phyloP scores from a whole-genome alignment of 2,113 vertebrate genomes.

The Gobius niger region DNA sequence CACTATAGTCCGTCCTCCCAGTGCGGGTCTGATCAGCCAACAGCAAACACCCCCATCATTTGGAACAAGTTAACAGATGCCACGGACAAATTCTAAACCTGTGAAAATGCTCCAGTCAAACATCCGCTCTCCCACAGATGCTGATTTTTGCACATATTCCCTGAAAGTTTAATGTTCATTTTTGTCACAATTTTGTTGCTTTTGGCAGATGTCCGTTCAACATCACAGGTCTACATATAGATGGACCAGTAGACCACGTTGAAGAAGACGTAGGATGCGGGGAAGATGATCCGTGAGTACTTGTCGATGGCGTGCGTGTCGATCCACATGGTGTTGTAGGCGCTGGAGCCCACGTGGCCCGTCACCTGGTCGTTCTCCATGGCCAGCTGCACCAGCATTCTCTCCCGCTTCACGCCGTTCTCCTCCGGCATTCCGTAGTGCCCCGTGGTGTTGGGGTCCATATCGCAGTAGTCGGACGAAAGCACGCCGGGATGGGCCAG shows the following conservation, averaged over 20 bases:
- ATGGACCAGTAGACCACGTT: conserved; percentile 96
- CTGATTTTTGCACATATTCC: neutral
- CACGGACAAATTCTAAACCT: neutral
- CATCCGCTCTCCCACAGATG: neutral
- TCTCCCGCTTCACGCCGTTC: conserved; percentile 79
- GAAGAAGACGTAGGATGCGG: conserved; percentile 88
- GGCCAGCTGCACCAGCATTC: conserved; percentile 84
- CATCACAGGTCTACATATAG: conserved; percentile 75
- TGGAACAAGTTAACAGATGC: neutral
- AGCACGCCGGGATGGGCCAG: conserved; percentile 79
- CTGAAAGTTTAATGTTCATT: too few species aligned
- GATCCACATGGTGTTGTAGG: conserved; percentile 83
- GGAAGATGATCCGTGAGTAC: conserved; percentile 90
- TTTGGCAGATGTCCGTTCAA: neutral
- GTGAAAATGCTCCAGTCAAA: neutral
- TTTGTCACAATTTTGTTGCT: neutral
- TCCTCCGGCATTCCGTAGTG: conserved; percentile 75
- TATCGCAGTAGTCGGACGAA: conserved; percentile 83
- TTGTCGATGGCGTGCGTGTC: conserved; percentile 93
- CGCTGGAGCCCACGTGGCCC: conserved; percentile 70
- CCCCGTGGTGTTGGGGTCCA: conserved; percentile 81
- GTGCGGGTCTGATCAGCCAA: neutral
- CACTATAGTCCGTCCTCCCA: neutral
- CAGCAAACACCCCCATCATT: neutral
- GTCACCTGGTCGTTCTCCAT: conserved; percentile 79